These are phyloP conservation scores for Brachypterus glaber DNA, from an alignment of 2,888 invertebrate genomes.

Conservation along the genomic window DNA sequence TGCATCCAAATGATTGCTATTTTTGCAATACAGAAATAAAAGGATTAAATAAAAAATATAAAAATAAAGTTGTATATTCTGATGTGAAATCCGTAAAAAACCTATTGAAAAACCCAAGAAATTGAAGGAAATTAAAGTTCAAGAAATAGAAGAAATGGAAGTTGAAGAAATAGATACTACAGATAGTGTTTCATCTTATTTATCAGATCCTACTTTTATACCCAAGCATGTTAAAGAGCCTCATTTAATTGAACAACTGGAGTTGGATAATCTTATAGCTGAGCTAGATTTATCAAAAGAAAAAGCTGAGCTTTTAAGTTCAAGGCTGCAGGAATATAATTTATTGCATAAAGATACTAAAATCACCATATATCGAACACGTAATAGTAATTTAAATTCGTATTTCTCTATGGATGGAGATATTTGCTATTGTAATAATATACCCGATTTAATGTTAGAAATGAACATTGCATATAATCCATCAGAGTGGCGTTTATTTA, in stretches of 20 bases:
- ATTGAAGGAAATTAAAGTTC: too few relatives aligned
- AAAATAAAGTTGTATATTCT: too few relatives aligned
- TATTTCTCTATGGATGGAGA: background rate
- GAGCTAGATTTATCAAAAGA: background rate
- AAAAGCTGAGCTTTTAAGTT: background rate
- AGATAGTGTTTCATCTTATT: too few relatives aligned
- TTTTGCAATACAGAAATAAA: background rate
- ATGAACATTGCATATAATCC: background rate
- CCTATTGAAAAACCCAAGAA: too few relatives aligned
- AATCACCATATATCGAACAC: background rate
- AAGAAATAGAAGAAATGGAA: too few relatives aligned
- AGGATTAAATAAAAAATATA: too few relatives aligned
- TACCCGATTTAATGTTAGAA: background rate
- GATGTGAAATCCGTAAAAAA: too few relatives aligned
- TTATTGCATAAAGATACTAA: background rate
- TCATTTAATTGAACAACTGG: background rate
- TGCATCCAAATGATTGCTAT: background rate
- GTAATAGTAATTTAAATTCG: background rate
- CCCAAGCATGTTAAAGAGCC: too few relatives aligned
- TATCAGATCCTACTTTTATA: too few relatives aligned
- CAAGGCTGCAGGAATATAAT: background rate
- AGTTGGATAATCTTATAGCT: background rate
- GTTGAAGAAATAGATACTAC: too few relatives aligned
- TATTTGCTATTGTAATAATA: background rate
- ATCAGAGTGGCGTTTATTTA: constrained; percentile 5